These are phyloP conservation scores for Chymomyza costata DNA, from an alignment of 1,140 invertebrate species.

Conservation along the genomic window DNA sequence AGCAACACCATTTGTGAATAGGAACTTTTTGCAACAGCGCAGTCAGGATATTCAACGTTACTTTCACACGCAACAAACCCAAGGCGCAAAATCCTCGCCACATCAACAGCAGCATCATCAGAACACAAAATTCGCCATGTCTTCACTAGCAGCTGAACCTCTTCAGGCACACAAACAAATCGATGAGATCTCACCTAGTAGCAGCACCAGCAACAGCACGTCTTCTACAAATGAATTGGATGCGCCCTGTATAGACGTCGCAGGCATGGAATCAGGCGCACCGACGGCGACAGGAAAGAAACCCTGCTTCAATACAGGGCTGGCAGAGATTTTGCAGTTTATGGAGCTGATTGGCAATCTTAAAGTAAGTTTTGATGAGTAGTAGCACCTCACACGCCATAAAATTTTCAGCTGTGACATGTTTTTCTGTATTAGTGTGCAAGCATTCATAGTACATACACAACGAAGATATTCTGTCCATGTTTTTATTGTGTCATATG, in stretches of 20 bases:
- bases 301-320: conserved; percentile 63
- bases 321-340: conserved; percentile 66
- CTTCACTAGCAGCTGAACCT: conserved; percentile 66
- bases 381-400: neutral
- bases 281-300: conserved; percentile 46
- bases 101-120: conserved; percentile 29
- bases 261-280: conserved; percentile 36
- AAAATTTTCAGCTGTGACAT: neutral
- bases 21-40: conserved; percentile 46
- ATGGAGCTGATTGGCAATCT: conserved; percentile 73
- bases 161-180: conserved; percentile 40
- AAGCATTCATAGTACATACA: neutral
- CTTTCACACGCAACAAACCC: conserved; percentile 50
- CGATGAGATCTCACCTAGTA: conserved; percentile 33
- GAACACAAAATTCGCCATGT: conserved; percentile 65
- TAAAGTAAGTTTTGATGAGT: conserved; percentile 54
- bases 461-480: conserved; percentile 19
- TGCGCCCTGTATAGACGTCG: conserved; percentile 30
- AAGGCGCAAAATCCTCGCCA: conserved; percentile 40
- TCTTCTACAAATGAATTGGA: conserved; percentile 8
- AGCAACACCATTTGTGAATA: conserved; percentile 36
- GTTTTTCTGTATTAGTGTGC: no score
- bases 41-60: conserved; percentile 48
- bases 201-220: conserved; percentile 4
- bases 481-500: conserved; percentile 2